Evolutionary conservation across 2,113 vertebrate genomes (phyloP).

Genomic region (Balaenoptera acutorostrata): DNA sequence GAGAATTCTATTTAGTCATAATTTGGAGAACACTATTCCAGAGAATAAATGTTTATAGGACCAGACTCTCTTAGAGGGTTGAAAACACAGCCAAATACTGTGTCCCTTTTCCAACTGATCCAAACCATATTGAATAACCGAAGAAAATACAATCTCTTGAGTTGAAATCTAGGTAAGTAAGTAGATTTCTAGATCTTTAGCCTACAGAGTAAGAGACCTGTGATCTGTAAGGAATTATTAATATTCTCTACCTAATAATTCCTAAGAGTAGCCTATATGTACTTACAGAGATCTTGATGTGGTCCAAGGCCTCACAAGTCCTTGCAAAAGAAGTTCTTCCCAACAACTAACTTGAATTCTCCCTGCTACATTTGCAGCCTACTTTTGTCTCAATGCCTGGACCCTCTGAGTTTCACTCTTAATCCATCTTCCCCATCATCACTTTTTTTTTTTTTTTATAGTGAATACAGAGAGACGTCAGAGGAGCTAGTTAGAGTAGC

Average conservation of each 20-base stretch:
- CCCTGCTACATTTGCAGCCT: neutral
- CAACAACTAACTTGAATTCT: neutral
- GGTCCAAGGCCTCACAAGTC: neutral
- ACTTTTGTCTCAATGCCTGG: neutral
- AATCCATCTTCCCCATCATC: neutral
- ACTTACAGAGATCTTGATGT: neutral
- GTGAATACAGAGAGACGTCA: too few relatives aligned
- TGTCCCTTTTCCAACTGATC: neutral
- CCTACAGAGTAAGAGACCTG: neutral
- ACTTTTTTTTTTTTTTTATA: neutral
- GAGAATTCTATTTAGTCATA: neutral
- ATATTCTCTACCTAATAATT: neutral
- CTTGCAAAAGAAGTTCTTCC: neutral
- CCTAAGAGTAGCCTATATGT: neutral
- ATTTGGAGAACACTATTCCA: neutral
- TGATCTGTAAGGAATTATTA: neutral
- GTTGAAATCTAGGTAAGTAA: neutral
- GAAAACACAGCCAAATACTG: neutral
- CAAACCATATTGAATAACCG: neutral
- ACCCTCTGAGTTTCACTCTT: neutral
- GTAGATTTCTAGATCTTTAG: neutral
- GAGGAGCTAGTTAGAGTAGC: too few relatives aligned
- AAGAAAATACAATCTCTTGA: neutral
- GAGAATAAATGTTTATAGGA: neutral
- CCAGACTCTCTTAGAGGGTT: neutral